A percentile compares a stretch with the other conserved stretches of the same genome.
These are phyloP conservation scores for Lochmaea capreae DNA, from an alignment of 2,888 invertebrate species.

Conservation along the genomic window DNA sequence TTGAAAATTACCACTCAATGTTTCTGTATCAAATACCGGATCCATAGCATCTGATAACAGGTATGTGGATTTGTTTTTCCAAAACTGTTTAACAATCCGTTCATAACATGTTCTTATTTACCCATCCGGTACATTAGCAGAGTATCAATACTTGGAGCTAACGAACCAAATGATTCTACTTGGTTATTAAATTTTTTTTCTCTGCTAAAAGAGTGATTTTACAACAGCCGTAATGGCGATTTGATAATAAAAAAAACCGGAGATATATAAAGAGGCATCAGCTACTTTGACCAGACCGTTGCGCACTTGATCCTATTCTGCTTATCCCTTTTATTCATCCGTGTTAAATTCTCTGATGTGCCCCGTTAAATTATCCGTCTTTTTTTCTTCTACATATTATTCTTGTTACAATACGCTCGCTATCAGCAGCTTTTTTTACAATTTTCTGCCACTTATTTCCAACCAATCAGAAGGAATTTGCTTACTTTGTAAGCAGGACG, in stretches of 20 bases:
- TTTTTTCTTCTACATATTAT: conserved; percentile 49
- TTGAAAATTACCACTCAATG: too few species aligned
- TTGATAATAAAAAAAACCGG: neutral
- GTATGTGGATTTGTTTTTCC: too few species aligned
- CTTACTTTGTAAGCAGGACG: conserved; percentile 23
- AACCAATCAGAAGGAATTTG: conserved; percentile 38
- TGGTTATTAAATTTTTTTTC: neutral
- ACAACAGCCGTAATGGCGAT: neutral
- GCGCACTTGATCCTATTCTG: conserved; percentile 56
- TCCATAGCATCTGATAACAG: too few species aligned
- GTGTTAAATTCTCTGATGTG: conserved; percentile 55
- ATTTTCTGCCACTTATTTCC: conserved; percentile 42
- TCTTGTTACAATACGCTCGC: conserved; percentile 40
- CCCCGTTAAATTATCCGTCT: conserved; percentile 48
- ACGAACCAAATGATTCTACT: neutral
- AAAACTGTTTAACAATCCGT: too few species aligned
- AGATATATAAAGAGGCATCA: conserved; percentile 37
- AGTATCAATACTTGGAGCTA: neutral
- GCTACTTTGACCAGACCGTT: conserved; percentile 55
- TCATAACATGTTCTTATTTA: too few species aligned
- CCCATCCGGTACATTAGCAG: neutral
- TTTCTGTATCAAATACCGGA: neutral
- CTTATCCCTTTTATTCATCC: conserved; percentile 60
- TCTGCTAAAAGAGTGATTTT: neutral
- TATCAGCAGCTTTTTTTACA: conserved; percentile 39